Percentiles rank a stretch among this genome's conserved stretches.
phyloP scores from a whole-genome alignment of 2,113 vertebrate genomes.

The Rhabdomys dilectus region DNA sequence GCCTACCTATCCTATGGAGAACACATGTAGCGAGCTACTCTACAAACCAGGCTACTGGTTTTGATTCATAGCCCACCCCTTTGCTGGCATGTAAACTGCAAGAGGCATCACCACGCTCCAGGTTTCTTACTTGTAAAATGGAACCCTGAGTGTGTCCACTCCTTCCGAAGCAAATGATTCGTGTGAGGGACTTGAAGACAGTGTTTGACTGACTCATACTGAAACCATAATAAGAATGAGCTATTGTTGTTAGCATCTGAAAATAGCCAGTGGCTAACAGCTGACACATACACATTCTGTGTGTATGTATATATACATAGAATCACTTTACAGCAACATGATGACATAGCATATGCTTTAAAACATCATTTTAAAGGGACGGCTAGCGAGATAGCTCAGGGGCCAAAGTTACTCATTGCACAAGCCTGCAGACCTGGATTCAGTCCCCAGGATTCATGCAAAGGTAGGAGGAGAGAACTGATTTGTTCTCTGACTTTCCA shows the following conservation, averaged over 20 bases:
- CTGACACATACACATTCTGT: not conserved
- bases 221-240: not conserved
- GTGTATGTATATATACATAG: not conserved
- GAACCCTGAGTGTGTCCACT: not conserved
- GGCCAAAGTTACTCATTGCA: not conserved
- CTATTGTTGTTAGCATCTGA: not conserved
- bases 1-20: not conserved
- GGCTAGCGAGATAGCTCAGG: too few relatives aligned
- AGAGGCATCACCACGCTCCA: not conserved
- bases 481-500: not conserved
- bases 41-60: not conserved
- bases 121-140: not conserved
- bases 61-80: not conserved
- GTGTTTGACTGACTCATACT: not conserved
- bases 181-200: not conserved
- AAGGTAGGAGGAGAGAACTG: not conserved
- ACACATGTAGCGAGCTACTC: not conserved
- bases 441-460: not conserved
- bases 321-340: slow-evolving; percentile 11
- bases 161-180: not conserved
- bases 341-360: not conserved
- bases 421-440: too few relatives aligned
- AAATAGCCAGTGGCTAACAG: not conserved
- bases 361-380: not conserved
- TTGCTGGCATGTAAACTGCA: not conserved